Conservation (phyloP, 2,888 invertebrate genomes). For the Tachina grossa region DNA sequence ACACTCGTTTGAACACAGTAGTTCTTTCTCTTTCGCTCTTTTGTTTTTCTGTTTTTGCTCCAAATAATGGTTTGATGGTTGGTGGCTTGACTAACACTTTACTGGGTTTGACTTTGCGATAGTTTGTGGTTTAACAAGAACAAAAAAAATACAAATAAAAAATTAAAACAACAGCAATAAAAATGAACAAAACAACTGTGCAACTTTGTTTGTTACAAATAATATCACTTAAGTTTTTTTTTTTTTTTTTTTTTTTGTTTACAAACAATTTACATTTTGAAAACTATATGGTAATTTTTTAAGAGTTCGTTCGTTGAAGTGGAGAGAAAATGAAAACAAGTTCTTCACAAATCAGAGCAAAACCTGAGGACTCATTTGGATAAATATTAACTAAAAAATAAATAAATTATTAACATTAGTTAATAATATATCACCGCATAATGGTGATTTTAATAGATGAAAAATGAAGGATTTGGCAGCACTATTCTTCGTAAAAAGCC, state of each 20-base stretch:
- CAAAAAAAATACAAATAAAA: conserved; percentile 46
- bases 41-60: background rate
- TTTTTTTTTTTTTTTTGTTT: conserved; percentile 27
- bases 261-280: conserved; percentile 42
- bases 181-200: conserved; percentile 33
- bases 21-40: background rate
- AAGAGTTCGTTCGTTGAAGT: too few species aligned
- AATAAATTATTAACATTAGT: too few species aligned
- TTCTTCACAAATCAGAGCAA: too few species aligned
- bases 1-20: background rate
- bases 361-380: too few species aligned
- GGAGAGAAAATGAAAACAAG: too few species aligned
- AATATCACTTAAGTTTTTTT: conserved; percentile 65
- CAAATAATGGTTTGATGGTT: conserved; percentile 39
- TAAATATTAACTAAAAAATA: too few species aligned
- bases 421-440: too few species aligned
- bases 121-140: conserved; percentile 47
- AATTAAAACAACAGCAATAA: conserved; percentile 49
- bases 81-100: conserved; percentile 57
- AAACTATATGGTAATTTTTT: conserved; percentile 4
- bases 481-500: too few species aligned
- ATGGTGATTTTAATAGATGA: too few species aligned
- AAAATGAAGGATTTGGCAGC: too few species aligned
- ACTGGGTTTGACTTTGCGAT: conserved; percentile 60
- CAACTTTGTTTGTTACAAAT: conserved; percentile 67